Evolutionary conservation across 2,797 vertebrate species (phyloP).

Genomic region (Botia kubotai): DNA sequence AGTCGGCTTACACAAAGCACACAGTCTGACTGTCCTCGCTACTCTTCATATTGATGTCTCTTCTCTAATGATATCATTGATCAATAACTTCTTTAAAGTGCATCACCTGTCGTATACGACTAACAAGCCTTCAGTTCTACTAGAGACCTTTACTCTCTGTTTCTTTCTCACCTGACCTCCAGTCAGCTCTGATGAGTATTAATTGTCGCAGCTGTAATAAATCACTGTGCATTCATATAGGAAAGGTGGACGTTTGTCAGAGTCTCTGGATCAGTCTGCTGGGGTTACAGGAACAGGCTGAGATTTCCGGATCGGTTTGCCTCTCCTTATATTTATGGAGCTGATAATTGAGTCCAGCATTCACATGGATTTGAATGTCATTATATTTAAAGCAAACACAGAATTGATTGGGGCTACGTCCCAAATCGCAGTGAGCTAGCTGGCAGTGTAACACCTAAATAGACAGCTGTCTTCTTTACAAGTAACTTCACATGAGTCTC

Average conservation of each 20-base stretch:
- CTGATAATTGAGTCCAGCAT: neutral
- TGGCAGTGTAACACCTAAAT: too few species aligned
- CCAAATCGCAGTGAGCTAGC: too few species aligned
- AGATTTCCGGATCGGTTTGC: neutral
- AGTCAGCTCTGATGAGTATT: slow-evolving; percentile 45
- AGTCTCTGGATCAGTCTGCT: neutral
- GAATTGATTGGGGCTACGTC: neutral
- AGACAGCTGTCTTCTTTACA: too few species aligned
- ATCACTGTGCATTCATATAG: slow-evolving; percentile 33
- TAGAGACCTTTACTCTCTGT: neutral
- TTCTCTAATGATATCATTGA: slow-evolving; percentile 23
- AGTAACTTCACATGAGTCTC: too few species aligned
- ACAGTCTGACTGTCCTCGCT: neutral
- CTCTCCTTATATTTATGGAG: slow-evolving; percentile 43
- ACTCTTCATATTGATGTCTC: neutral
- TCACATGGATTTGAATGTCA: slow-evolving; percentile 26
- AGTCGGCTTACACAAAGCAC: neutral
- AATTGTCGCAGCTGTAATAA: slow-evolving; percentile 44
- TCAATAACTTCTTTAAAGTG: slow-evolving; percentile 27
- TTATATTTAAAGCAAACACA: slow-evolving; percentile 27
- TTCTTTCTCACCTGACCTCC: slow-evolving; percentile 9
- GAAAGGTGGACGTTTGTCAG: slow-evolving; percentile 45
- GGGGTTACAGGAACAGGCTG: slow-evolving; percentile 37
- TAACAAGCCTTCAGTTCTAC: slow-evolving; percentile 13
- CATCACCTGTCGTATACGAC: neutral